phyloP scores from a whole-genome alignment of 2,113 vertebrate species.

The Lagopus muta region DNA sequence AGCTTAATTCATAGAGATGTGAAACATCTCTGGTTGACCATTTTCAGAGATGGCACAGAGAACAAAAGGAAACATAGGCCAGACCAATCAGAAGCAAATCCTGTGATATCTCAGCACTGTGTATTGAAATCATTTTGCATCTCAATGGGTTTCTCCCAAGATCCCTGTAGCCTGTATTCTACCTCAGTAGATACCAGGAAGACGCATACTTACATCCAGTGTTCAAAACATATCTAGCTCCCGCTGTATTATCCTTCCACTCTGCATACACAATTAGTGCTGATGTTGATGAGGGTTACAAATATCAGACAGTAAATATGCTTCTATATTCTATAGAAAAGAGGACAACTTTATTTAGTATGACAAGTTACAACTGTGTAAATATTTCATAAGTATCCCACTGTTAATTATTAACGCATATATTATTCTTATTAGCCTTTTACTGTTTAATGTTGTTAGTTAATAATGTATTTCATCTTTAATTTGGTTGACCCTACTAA shows the following conservation, averaged over 20 bases:
- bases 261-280: not conserved
- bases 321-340: not conserved
- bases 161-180: not conserved
- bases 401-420: conserved; percentile 30
- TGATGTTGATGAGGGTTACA: not conserved
- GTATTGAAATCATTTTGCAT: not conserved
- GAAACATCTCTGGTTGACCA: not conserved
- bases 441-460: conserved; percentile 16
- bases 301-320: not conserved
- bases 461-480: conserved; percentile 29
- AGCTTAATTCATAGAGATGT: no score
- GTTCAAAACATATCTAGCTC: not conserved
- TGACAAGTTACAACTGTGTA: not conserved
- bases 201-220: not conserved
- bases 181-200: not conserved
- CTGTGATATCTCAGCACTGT: not conserved
- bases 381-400: conserved; percentile 41
- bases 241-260: not conserved
- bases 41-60: not conserved
- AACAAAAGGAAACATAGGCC: not conserved
- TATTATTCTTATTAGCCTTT: conserved; percentile 21
- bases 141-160: not conserved
- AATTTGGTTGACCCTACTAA: conserved; percentile 1
- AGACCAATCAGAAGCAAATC: not conserved
- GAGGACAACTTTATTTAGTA: conserved; percentile 11